Evolutionary conservation across 1,140 invertebrate species (phyloP), one percentile per base, ranked within the genome.

Genomic region (Drosophila grimshawi): DNA sequence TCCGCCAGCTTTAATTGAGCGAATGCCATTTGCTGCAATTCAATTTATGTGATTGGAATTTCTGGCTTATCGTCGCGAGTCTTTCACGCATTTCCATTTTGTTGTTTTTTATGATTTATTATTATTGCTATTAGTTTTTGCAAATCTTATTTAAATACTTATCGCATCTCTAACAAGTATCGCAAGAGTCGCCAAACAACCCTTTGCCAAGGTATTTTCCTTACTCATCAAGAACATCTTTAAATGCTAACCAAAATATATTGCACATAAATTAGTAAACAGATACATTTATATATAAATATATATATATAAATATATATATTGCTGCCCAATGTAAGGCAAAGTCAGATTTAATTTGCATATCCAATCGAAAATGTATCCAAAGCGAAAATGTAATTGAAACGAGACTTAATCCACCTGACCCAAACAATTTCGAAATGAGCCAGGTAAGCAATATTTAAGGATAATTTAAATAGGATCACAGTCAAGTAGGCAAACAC

Each of bases 391-490:
- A 51, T 69, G 43, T 69, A 74, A 74, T 74, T 74, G 71, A 62
- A 74, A 69, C 59, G 30, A 53, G 35, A 10, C 57, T 35, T 46
- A 69, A 74, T 74, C 71, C 64, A 61, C 56, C 49, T 46, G 56
- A 33, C 10, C 63, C 37, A 46, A 57, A n/a, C 43, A 48, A 62
- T 43, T 53, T 53, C 29, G 5, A 56, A 62, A 56, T 61, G 80
- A 75, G 80, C 65, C 70, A 76, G 83, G 76, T 70, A 60, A 80
- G 79, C 75, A 69, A 67, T 79, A 74, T 72, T 76, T 76, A 79
- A 86, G 79, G 51, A 76, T 59, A 86, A 86, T 86, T 86, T 86
- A 79, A 85, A 83, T 83, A 45, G 63, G 48, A 53, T 55, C 55
- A 80, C 30, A 68, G 39, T 4, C 27, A 43, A 46, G 19, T 19